phyloP scores from a whole-genome alignment of 2,113 vertebrate genomes.

The Fregetta grallaria region DNA sequence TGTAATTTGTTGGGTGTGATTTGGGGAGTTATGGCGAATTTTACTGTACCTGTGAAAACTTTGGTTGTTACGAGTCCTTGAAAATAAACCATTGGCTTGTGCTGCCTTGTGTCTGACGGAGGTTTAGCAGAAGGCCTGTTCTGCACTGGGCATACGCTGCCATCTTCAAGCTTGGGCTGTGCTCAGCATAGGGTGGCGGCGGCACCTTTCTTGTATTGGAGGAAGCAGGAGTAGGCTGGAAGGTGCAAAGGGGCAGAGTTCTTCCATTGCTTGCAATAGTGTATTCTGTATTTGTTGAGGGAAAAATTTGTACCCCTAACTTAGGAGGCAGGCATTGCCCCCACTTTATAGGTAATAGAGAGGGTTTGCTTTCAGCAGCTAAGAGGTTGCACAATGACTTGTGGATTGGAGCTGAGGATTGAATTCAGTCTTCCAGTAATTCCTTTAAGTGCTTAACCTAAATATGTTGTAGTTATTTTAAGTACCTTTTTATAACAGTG shows the following conservation, averaged over 20 bases:
- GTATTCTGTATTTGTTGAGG: not conserved
- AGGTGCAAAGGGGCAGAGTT: not conserved
- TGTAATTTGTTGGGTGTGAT: not conserved
- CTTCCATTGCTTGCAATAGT: not conserved
- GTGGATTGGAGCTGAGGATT: constrained; percentile 21
- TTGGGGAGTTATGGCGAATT: not conserved
- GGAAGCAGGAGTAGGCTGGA: not conserved
- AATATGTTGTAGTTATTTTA: constrained; percentile 61
- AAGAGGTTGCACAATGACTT: not conserved
- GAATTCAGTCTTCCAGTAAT: constrained; percentile 51
- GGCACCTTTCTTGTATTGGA: not conserved
- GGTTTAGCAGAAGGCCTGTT: not conserved
- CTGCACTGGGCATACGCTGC: not conserved
- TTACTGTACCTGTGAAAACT: not conserved
- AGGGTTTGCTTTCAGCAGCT: not conserved
- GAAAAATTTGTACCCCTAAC: not conserved
- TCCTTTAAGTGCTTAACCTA: constrained; percentile 64
- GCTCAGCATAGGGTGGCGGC: not conserved
- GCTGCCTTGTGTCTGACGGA: not conserved
- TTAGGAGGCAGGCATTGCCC: not conserved
- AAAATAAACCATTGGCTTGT: not conserved
- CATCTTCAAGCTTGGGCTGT: not conserved
- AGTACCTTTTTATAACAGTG: constrained; percentile 52
- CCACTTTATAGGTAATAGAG: not conserved
- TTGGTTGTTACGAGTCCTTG: not conserved